These are phyloP conservation scores for Arenaria interpres DNA, from an alignment of 2,113 vertebrate genomes.

Conservation along the genomic window DNA sequence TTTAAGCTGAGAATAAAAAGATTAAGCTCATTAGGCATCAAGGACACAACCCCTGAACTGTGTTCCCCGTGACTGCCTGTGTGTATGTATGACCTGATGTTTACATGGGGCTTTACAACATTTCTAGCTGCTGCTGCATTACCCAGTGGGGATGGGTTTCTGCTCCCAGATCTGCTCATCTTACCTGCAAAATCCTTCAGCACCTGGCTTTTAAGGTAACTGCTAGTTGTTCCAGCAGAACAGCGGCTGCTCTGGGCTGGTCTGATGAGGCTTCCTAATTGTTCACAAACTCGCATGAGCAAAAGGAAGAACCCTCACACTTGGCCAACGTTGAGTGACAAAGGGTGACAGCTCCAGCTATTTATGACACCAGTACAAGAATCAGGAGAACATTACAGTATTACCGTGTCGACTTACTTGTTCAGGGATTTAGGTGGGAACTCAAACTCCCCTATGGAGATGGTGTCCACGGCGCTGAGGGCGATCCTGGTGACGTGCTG, in stretches of 20 bases:
- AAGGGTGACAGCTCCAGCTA: not conserved
- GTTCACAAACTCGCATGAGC: not conserved
- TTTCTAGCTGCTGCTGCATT: not conserved
- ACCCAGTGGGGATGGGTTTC: rapidly evolving
- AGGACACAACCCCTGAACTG: no score
- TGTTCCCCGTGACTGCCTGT: no score
- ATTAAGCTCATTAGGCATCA: not conserved
- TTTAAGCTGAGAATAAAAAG: not conserved
- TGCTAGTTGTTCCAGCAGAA: not conserved
- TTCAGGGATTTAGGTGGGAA: constrained; percentile 96
- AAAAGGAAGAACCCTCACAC: not conserved
- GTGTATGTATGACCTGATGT: rapidly evolving
- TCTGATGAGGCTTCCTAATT: no score
- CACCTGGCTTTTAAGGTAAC: rapidly evolving
- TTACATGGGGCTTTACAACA: not conserved
- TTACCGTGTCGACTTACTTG: constrained; percentile 76
- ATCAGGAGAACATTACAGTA: rapidly evolving
- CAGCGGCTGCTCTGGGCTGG: not conserved
- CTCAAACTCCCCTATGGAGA: constrained; percentile 90
- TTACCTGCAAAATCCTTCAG: not conserved
- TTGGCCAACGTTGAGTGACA: not conserved
- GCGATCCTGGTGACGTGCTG: constrained; percentile 89
- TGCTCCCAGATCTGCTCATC: not conserved
- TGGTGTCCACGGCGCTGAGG: constrained; percentile 88
- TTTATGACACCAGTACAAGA: rapidly evolving